phyloP scores from a whole-genome alignment of 2,888 invertebrate genomes.

The Oscheius sp. region DNA sequence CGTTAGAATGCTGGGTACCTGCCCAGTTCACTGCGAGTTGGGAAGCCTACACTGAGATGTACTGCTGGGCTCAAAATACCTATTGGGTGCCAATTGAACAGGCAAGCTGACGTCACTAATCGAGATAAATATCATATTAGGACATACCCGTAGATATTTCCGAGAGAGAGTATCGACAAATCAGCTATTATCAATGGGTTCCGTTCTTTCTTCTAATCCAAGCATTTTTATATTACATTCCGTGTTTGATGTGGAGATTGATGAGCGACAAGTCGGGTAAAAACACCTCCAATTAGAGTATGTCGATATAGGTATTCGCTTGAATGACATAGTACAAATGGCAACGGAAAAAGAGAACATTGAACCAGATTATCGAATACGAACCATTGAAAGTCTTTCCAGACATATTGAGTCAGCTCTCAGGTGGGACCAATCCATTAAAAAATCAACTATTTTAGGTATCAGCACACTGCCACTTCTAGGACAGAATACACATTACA shows the following conservation, averaged over 20 bases:
- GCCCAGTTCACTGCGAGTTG: slow-evolving; percentile 74
- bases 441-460: slow-evolving; percentile 42
- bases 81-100: slow-evolving; percentile 72
- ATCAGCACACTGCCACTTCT: slow-evolving; percentile 69
- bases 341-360: slow-evolving; percentile 70
- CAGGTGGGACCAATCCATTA: slow-evolving; percentile 42
- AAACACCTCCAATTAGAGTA: no score
- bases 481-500: slow-evolving; percentile 69
- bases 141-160: slow-evolving; percentile 68
- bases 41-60: slow-evolving; percentile 74
- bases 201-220: slow-evolving; percentile 56
- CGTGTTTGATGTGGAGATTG: slow-evolving; percentile 73
- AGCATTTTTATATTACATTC: slow-evolving; percentile 73
- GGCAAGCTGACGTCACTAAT: slow-evolving; percentile 26
- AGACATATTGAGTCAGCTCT: slow-evolving; percentile 69
- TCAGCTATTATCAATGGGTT: slow-evolving; percentile 70
- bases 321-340: slow-evolving; percentile 70
- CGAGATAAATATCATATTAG: slow-evolving; percentile 22
- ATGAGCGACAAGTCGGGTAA: slow-evolving; percentile 73
- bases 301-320: slow-evolving; percentile 66
- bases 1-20: slow-evolving; percentile 71
- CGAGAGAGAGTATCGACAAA: slow-evolving; percentile 71
- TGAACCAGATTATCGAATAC: slow-evolving; percentile 68
- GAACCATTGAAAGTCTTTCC: slow-evolving; percentile 69
- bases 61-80: slow-evolving; percentile 74